Base-by-base conservation (phyloP, 2,113 vertebrate genomes). In the Scophthalmus maximus region DNA sequence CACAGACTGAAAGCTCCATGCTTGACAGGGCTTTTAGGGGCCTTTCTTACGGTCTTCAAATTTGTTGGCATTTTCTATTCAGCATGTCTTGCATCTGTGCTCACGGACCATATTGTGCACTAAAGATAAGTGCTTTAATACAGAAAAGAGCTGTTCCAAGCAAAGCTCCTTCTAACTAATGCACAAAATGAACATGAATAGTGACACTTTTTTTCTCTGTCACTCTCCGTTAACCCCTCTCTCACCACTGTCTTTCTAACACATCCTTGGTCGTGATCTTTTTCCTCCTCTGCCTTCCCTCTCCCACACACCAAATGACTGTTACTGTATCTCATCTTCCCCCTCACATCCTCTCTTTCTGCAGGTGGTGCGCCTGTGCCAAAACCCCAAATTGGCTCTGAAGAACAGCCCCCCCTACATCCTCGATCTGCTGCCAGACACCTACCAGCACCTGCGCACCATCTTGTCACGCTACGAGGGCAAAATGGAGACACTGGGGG, bases 371-470 rank as follows among this genome's bases (percentile, higher is more conserved):
- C 94, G 98, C 11, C 90, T 98, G 74, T 99, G 98, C 82, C 98
- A 99, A 93, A 99, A 98, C 86, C 96, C 97, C 62, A 98, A 98
- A 56, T 80, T 99, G 92, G 97, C 97, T 0, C 73, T 99, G 80
- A 99, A 99, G 92, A 99, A 99, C 94, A 99, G 98, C 90, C 98
- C 98, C 20, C 98, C 98, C 25, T 99, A 99, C 83, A 99, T 99
- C 91, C 93, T 99, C 64, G 98, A 99, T 85, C 93, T 99, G 83
- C 94, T 99, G 15, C 98, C 98, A 6, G 98, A 99, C 81, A 98
- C 97, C 61, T 99, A 99, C 91, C 98, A 99, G 91, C 97, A 99
- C 84, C 95, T 99, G 12, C 95, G 98, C 23, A 97, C 95, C 84
- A 93, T 99, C 89, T 92, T 99, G 73, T 94, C 96, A 0, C 96